Base-by-base conservation (phyloP, 1,140 invertebrate species). In the Pseudomyrmex flavicornis region DNA sequence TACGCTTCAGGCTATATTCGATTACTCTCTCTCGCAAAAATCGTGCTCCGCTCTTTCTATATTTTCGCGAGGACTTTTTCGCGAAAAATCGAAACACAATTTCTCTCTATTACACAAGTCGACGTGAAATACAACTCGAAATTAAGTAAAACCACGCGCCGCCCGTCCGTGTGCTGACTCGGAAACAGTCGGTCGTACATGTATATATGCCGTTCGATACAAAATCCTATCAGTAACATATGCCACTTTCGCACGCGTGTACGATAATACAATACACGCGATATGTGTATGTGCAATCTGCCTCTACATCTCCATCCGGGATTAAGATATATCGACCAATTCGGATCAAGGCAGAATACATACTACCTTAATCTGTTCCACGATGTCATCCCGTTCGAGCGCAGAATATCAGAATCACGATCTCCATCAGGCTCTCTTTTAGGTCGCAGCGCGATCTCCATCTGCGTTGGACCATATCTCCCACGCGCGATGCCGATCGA, bases 331-430 rank as follows among this genome's bases (percentile, higher is more conserved):
- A 75, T 73, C 82, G 72, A 76, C 50, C 66, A 54, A 85, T 85
- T 35, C 59, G 86, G 61, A 82, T 83, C 76, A 74, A 74, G 35
- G 77, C 72, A 70, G 54, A 50, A 44, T 35, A 35, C 35, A 35
- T 35, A 35, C 35, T 59, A 48, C 50, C 62, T 85, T 84, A 85
- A 88, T 87, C 86, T 74, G 68, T 79, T 22, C 58, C 56, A 26
- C 77, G 63, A 73, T 88, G 87, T 82, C 83, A 88, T 89, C 87
- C 83, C 87, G 56, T 50, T 82, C 50, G 73, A n/a, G 62, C 48
- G 54, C 13, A 2, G 48, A 59, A 10, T 65, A 65, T 76, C 73
- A 17, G 66, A 59, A 84, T 88, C 86, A 58, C 20, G 52, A 65
- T 79, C 68, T 59, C 62, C 9, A 75, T 77, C 85, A 74, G 48